A percentile compares a stretch with the other conserved stretches of the same genome.
These are phyloP conservation scores for Drosophila subsilvestris DNA, from an alignment of 2,888 invertebrate genomes.

Conservation along the genomic window DNA sequence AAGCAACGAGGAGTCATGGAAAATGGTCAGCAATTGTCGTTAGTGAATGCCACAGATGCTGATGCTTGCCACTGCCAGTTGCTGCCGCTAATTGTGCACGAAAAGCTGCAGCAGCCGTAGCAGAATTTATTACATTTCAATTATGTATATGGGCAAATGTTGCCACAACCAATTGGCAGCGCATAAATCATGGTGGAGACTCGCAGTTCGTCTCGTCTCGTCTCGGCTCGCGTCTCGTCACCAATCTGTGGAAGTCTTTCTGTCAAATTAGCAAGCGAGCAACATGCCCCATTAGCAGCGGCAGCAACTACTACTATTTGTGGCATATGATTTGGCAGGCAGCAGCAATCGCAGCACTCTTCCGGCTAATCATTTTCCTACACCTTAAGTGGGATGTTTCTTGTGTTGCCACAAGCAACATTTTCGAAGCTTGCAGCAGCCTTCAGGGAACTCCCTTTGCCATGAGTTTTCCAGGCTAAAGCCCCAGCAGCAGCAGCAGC, in stretches of 20 bases:
- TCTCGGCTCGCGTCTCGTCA: neutral
- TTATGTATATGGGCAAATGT: conserved; percentile 79
- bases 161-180: conserved; percentile 73
- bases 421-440: conserved; percentile 10
- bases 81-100: conserved; percentile 47
- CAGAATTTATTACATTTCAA: conserved; percentile 80
- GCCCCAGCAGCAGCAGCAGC: conserved; percentile 6
- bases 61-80: neutral
- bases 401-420: conserved; percentile 6
- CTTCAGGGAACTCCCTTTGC: conserved; percentile 24
- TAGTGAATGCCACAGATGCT: conserved; percentile 11
- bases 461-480: conserved; percentile 21
- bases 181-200: conserved; percentile 65
- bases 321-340: neutral
- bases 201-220: no score
- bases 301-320: conserved; percentile 25
- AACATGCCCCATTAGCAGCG: conserved; percentile 38
- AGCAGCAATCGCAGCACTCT: conserved; percentile 13
- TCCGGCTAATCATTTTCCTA: conserved; percentile 40
- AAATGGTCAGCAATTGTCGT: conserved; percentile 74
- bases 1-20: conserved; percentile 60
- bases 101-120: conserved; percentile 47
- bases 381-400: conserved; percentile 31
- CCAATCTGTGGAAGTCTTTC: conserved; percentile 41
- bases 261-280: conserved; percentile 74